Evolutionary conservation across 1,140 invertebrate genomes (phyloP).

Genomic region (Trichomalopsis sarcophagae): DNA sequence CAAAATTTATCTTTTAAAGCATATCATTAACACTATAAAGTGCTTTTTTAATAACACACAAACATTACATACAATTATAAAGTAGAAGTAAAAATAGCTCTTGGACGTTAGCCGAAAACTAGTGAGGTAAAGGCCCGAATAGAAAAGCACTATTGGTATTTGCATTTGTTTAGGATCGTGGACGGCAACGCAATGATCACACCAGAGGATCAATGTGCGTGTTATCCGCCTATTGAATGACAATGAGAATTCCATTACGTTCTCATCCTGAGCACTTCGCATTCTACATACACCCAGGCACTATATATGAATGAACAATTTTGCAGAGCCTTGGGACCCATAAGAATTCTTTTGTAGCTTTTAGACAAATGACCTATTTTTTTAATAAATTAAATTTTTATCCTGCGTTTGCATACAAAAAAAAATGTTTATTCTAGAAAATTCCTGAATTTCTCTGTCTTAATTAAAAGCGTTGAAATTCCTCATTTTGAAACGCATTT

Average conservation of each 20-base stretch:
- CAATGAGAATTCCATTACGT: neutral
- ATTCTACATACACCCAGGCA: too few relatives aligned
- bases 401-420: too few relatives aligned
- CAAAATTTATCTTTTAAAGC: too few relatives aligned
- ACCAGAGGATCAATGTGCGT: neutral
- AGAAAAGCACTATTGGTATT: neutral
- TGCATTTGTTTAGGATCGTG: neutral
- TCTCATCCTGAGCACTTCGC: neutral
- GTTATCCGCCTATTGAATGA: neutral
- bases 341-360: neutral
- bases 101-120: too few relatives aligned
- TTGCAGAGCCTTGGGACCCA: neutral
- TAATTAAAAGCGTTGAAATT: too few relatives aligned
- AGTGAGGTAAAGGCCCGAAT: neutral
- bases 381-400: neutral
- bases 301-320: neutral
- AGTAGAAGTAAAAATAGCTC: too few relatives aligned
- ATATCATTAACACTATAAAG: too few relatives aligned
- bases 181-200: neutral
- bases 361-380: neutral
- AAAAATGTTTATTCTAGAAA: too few relatives aligned
- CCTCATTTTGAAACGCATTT: too few relatives aligned
- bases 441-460: too few relatives aligned
- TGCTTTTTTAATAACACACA: too few relatives aligned
- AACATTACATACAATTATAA: too few relatives aligned